Conservation (phyloP, 1,140 invertebrate genomes). For the Leptinotarsa defecta region DNA sequence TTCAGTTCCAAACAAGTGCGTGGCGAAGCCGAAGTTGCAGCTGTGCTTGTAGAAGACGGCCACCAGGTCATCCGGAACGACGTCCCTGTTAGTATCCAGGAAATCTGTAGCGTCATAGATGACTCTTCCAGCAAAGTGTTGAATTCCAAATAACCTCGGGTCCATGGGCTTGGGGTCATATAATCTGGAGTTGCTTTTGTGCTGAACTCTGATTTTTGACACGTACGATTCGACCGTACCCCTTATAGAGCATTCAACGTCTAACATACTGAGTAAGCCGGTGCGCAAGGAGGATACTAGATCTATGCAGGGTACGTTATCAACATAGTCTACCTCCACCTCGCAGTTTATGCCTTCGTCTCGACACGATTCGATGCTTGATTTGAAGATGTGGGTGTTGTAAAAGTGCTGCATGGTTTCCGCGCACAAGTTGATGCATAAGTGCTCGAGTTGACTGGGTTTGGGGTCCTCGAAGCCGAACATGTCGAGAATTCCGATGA, state of each 20-base stretch:
- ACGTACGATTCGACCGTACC: slow-evolving; percentile 88
- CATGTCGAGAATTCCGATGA: slow-evolving; percentile 94
- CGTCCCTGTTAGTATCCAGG: slow-evolving; percentile 89
- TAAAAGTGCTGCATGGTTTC: slow-evolving; percentile 98
- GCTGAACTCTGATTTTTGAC: slow-evolving; percentile 83
- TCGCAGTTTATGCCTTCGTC: slow-evolving; percentile 93
- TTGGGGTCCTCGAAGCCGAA: slow-evolving; percentile 93
- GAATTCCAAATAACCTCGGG: slow-evolving; percentile 84
- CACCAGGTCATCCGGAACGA: slow-evolving; percentile 89
- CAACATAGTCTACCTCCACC: slow-evolving; percentile 90
- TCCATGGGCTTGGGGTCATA: slow-evolving; percentile 77
- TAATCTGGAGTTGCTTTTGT: slow-evolving; percentile 76
- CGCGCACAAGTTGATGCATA: slow-evolving; percentile 93
- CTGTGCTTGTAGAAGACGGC: slow-evolving; percentile 90
- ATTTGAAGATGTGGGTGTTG: slow-evolving; percentile 95
- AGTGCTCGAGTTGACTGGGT: slow-evolving; percentile 87
- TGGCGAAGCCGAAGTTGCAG: slow-evolving; percentile 94
- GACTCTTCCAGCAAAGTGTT: slow-evolving; percentile 89
- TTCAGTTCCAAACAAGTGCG: slow-evolving; percentile 91
- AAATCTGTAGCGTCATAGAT: slow-evolving; percentile 89
- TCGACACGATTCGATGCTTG: slow-evolving; percentile 88
- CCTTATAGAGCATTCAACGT: slow-evolving; percentile 88
- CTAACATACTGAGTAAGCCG: slow-evolving; percentile 87
- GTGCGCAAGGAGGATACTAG: slow-evolving; percentile 91
- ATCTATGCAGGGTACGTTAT: slow-evolving; percentile 95